Evolutionary conservation across 1,140 invertebrate species (phyloP).

Genomic region (Drosophila tsacasi): DNA sequence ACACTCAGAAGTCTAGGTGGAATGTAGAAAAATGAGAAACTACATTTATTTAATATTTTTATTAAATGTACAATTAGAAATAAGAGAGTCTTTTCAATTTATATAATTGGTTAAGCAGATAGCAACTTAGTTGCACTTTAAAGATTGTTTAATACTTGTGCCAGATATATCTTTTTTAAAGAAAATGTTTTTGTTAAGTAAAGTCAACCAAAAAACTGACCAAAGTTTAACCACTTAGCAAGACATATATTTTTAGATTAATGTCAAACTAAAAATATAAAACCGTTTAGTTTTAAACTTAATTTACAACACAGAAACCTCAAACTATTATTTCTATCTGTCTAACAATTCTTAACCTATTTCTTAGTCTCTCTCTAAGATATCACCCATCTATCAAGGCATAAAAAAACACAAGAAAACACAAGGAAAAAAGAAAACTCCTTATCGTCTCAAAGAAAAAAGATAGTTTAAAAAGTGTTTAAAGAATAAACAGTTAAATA

Average conservation of each 20-base stretch:
- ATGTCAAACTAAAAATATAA: background rate
- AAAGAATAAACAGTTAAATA: slow-evolving; percentile 30
- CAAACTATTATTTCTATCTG: background rate
- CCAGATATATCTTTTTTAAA: too few relatives aligned
- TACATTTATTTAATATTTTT: background rate
- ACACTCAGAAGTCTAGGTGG: background rate
- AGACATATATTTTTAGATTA: background rate
- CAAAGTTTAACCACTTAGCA: too few relatives aligned
- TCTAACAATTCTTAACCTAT: background rate
- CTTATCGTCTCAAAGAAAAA: slow-evolving; percentile 3
- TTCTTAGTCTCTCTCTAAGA: background rate
- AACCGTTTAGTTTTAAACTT: background rate
- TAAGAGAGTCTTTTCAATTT: background rate
- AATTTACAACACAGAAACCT: too few relatives aligned
- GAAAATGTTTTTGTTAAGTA: too few relatives aligned
- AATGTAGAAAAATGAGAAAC: background rate
- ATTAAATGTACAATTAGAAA: too few relatives aligned
- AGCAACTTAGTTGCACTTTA: background rate
- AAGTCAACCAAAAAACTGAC: too few relatives aligned
- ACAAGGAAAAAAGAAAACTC: background rate
- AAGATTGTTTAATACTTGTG: background rate
- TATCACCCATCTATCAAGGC: background rate
- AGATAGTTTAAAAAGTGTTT: slow-evolving; percentile 13
- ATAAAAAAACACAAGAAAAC: background rate
- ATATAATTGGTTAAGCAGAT: background rate